A percentile compares a stretch with the other conserved stretches of the same genome.
phyloP scores from a whole-genome alignment of 37 sponge, comb jelly and placozoan genomes.

The Amphimedon queenslandica region DNA sequence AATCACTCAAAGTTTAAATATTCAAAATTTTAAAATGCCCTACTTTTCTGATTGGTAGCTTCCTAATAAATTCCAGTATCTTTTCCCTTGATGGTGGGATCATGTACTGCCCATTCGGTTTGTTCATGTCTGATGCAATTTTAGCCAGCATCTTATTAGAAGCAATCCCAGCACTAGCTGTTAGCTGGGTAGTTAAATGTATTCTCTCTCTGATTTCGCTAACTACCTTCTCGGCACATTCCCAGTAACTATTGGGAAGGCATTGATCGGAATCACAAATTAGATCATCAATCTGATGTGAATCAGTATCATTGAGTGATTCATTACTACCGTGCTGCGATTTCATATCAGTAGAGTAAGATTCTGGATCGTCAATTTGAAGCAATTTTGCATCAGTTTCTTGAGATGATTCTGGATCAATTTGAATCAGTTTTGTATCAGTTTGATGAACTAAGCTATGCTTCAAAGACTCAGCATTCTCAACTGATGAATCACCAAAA shows the following conservation, averaged over 20 bases:
- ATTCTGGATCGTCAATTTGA: not conserved
- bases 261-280: not conserved
- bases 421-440: not conserved
- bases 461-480: not conserved
- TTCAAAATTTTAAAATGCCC: too few relatives aligned
- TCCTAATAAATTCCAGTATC: constrained; percentile 68
- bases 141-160: constrained; percentile 90
- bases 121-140: constrained; percentile 92
- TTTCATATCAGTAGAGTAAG: not conserved
- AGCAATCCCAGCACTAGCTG: constrained; percentile 98
- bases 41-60: constrained; percentile 90
- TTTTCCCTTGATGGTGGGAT: constrained; percentile 64
- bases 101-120: constrained; percentile 91
- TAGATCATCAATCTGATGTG: not conserved
- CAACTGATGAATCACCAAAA: not conserved
- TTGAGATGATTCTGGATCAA: not conserved
- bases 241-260: constrained; percentile 36
- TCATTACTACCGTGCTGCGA: not conserved
- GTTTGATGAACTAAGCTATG: not conserved
- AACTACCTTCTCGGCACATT: constrained; percentile 56
- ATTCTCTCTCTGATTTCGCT: constrained; percentile 71
- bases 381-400: not conserved
- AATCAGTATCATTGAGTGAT: not conserved
- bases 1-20: too few relatives aligned
- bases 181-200: constrained; percentile 55